Conservation (phyloP, 2,888 invertebrate genomes). For the Cheilosia grossa region DNA sequence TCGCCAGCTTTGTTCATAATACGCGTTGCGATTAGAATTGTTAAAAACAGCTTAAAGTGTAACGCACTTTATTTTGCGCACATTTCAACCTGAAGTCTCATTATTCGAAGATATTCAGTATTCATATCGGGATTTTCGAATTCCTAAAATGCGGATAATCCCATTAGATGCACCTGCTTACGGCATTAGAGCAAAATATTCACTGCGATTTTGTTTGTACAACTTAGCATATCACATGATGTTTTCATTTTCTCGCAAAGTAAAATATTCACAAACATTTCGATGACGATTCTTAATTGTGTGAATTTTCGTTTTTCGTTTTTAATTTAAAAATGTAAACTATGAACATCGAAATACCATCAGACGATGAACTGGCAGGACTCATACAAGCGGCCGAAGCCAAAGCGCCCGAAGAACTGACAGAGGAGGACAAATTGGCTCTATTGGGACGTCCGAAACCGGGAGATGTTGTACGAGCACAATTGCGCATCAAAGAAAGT, state of each 20-base stretch:
- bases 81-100: constrained; percentile 32
- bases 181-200: constrained; percentile 59
- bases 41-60: constrained; percentile 15
- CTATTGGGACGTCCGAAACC: constrained; percentile 95
- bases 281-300: constrained; percentile 23
- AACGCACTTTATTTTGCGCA: constrained; percentile 54
- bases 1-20: constrained; percentile 25
- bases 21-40: constrained; percentile 8
- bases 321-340: constrained; percentile 13
- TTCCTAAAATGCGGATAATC: constrained; percentile 36
- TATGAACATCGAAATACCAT: constrained; percentile 21
- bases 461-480: constrained; percentile 93
- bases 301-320: constrained; percentile 20
- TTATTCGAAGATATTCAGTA: constrained; percentile 5
- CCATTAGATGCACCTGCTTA: constrained; percentile 49
- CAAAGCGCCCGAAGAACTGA: constrained; percentile 87
- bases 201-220: constrained; percentile 51
- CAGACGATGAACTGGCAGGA: constrained; percentile 86
- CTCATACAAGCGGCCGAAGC: constrained; percentile 87
- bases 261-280: not conserved
- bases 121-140: constrained; percentile 16
- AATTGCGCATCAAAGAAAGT: constrained; percentile 97
- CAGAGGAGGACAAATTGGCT: constrained; percentile 93
- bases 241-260: constrained; percentile 42
- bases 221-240: constrained; percentile 50